A percentile compares a stretch with the other conserved stretches of the same genome.
Conservation (phyloP, 2,113 vertebrate species). For the Argyrosomus japonicus region DNA sequence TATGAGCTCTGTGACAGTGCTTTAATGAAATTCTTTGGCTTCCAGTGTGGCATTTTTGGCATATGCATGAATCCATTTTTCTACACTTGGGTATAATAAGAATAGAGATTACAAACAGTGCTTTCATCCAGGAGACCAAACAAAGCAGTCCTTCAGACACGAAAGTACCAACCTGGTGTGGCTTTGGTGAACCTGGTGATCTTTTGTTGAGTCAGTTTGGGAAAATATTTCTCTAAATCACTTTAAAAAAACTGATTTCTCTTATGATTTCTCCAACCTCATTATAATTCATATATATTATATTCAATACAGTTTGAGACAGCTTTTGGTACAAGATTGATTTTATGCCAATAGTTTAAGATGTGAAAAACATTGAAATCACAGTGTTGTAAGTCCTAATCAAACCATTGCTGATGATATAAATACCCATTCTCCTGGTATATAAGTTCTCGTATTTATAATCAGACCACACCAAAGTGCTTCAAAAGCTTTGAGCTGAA, state of each 20-base stretch:
- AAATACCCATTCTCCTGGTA: no score
- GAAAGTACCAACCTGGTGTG: neutral
- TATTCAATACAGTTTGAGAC: neutral
- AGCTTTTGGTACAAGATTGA: neutral
- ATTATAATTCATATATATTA: no score
- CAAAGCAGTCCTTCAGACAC: slow-evolving; percentile 28
- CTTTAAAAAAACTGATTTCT: neutral
- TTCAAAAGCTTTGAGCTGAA: neutral
- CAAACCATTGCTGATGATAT: neutral
- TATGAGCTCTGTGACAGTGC: slow-evolving; percentile 31
- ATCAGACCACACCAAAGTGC: no score
- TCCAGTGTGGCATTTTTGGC: slow-evolving; percentile 47
- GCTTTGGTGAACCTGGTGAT: neutral
- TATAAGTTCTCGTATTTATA: no score
- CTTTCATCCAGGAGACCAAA: slow-evolving; percentile 24
- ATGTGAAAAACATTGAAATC: neutral
- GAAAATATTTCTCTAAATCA: neutral
- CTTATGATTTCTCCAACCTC: neutral
- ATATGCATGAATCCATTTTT: slow-evolving; percentile 40
- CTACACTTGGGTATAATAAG: slow-evolving; percentile 52
- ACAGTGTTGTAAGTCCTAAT: neutral
- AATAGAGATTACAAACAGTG: slow-evolving; percentile 16
- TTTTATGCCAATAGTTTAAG: neutral
- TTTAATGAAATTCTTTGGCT: slow-evolving; percentile 64
- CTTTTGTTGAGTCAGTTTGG: neutral